phyloP scores from a whole-genome alignment of 2,888 invertebrate species.

The Orthosia gothica region DNA sequence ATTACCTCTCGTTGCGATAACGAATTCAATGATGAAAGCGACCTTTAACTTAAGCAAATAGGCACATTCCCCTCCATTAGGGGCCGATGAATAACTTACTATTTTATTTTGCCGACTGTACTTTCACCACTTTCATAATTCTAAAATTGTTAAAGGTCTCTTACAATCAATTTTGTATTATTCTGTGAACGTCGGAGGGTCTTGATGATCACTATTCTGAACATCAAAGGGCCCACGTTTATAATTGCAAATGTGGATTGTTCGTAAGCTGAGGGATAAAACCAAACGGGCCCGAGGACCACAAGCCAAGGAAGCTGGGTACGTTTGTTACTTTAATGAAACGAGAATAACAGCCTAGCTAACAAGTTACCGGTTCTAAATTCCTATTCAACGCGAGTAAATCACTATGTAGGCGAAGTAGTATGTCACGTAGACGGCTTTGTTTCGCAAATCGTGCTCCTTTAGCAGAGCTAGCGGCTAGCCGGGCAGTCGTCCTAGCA shows the following conservation, averaged over 20 bases:
- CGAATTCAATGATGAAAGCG: conserved; percentile 65
- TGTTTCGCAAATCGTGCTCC: conserved; percentile 63
- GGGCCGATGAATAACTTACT: conserved; percentile 58
- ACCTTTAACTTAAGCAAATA: conserved; percentile 63
- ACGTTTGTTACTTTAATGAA: conserved; percentile 63
- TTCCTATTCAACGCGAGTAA: conserved; percentile 69
- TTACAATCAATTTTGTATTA: conserved; percentile 49
- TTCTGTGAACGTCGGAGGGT: conserved; percentile 20
- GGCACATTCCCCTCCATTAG: conserved; percentile 61
- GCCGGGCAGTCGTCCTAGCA: conserved; percentile 52
- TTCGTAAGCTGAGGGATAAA: conserved; percentile 44
- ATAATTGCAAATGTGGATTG: conserved; percentile 58
- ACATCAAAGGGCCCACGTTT: conserved; percentile 55
- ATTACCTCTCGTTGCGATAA: conserved; percentile 63
- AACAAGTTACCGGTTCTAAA: conserved; percentile 71
- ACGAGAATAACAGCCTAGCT: conserved; percentile 56
- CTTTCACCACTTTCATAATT: conserved; percentile 54
- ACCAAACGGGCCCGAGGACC: conserved; percentile 34
- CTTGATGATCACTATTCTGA: conserved; percentile 29
- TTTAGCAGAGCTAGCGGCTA: conserved; percentile 49
- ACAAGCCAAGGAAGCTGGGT: conserved; percentile 13
- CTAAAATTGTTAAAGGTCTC: conserved; percentile 26
- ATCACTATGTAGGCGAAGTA: conserved; percentile 60
- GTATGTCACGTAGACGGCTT: conserved; percentile 65
- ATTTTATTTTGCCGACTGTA: conserved; percentile 53